Conservation (phyloP, 1,140 invertebrate genomes). For the Hetaerina americana region DNA sequence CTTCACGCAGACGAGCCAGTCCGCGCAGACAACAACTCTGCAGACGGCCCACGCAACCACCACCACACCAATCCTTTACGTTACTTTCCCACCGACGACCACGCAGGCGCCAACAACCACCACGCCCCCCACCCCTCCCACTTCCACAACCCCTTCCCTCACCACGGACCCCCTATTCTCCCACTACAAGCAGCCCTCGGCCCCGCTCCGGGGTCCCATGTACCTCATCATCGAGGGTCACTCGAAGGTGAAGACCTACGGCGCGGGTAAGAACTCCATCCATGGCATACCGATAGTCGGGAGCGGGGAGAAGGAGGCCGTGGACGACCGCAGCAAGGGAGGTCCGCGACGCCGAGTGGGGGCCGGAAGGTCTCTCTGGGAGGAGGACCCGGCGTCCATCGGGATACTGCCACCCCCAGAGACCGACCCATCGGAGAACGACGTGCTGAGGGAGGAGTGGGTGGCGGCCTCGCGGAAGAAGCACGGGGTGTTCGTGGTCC, state of each 20-base stretch:
- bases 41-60: too few relatives aligned
- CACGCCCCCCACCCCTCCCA: conserved; percentile 1
- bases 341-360: background rate
- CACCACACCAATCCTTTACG: background rate
- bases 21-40: too few relatives aligned
- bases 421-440: background rate
- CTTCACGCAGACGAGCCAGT: too few relatives aligned
- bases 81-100: background rate
- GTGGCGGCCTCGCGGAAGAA: background rate
- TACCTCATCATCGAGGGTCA: conserved; percentile 70
- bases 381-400: background rate
- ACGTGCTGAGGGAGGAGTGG: background rate
- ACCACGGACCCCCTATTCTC: conserved; percentile 41
- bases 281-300: background rate
- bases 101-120: conserved; percentile 11
- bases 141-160: conserved; percentile 23
- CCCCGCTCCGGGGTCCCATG: conserved; percentile 46
- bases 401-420: background rate
- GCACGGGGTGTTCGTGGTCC: background rate
- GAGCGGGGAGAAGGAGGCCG: background rate
- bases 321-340: too few relatives aligned
- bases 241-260: conserved; percentile 69
- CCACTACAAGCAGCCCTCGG: conserved; percentile 48
- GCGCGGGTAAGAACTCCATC: conserved; percentile 39
- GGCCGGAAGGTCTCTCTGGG: background rate